Conservation (phyloP, 2,113 vertebrate species). For the Anolis carolinensis region DNA sequence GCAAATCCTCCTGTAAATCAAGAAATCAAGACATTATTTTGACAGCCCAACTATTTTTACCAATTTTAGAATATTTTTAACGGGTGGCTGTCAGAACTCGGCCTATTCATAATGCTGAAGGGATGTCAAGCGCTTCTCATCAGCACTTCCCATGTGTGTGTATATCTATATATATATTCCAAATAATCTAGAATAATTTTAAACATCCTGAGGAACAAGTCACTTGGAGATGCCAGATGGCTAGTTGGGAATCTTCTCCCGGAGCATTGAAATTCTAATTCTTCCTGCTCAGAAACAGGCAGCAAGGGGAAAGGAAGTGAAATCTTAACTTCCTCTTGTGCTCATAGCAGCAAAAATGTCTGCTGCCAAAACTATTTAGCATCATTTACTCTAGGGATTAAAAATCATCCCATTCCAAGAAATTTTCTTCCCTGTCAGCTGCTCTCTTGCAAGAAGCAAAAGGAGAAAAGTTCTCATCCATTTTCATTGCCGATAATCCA, state of each 20-base stretch:
- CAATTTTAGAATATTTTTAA: conserved; percentile 49
- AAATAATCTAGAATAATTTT: conserved; percentile 29
- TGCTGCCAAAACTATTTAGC: not conserved
- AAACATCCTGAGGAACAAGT: conserved; percentile 35
- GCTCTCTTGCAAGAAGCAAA: not conserved
- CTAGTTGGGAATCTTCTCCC: not conserved
- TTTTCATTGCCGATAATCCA: not conserved
- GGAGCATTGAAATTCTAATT: not conserved
- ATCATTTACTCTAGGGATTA: not conserved
- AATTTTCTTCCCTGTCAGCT: not conserved
- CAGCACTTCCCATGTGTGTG: not conserved
- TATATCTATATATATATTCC: not conserved
- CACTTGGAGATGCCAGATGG: not conserved
- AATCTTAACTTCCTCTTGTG: no score
- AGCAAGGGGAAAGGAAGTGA: not conserved
- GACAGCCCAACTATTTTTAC: conserved; percentile 46
- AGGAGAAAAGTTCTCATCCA: no score
- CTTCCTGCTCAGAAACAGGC: not conserved
- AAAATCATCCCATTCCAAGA: not conserved
- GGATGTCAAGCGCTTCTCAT: conserved; percentile 1
- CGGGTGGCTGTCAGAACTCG: conserved; percentile 3
- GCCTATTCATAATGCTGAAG: conserved; percentile 14
- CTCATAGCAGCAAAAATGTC: not conserved
- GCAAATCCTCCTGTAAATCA: conserved; percentile 79
- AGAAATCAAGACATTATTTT: conserved; percentile 59